Evolutionary conservation across 1,140 invertebrate genomes (phyloP).

Genomic region (Lucilia sericata): DNA sequence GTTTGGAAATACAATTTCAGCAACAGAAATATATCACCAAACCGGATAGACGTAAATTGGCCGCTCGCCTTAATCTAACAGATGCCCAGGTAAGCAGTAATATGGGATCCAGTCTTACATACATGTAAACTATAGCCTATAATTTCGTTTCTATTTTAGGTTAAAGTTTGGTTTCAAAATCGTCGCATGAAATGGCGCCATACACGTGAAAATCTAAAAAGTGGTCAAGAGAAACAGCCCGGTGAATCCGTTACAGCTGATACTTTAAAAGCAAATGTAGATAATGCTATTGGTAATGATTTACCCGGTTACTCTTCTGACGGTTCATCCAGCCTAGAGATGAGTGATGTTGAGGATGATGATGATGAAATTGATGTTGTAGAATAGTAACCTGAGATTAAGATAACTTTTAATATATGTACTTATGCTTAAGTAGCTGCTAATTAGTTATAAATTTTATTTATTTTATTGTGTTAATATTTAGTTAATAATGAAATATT

Average conservation of each 20-base stretch:
- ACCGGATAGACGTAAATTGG: slow-evolving; percentile 94
- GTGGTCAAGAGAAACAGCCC: slow-evolving; percentile 61
- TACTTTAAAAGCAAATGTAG: slow-evolving; percentile 30
- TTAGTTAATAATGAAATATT: too few relatives aligned
- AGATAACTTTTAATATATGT: too few relatives aligned
- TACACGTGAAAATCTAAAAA: slow-evolving; percentile 76
- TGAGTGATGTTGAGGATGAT: slow-evolving; percentile 57
- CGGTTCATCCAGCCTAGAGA: slow-evolving; percentile 53
- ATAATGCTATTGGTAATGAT: neutral
- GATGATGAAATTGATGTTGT: slow-evolving; percentile 70
- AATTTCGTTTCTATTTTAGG: slow-evolving; percentile 69
- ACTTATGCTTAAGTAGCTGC: too few relatives aligned
- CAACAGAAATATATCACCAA: slow-evolving; percentile 98
- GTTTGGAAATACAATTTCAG: slow-evolving; percentile 94
- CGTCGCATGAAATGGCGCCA: slow-evolving; percentile 93
- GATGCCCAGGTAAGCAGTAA: slow-evolving; percentile 84
- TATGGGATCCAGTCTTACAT: neutral
- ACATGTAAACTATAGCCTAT: neutral
- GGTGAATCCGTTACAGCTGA: neutral
- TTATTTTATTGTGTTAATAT: too few relatives aligned
- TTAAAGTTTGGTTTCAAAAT: slow-evolving; percentile 96
- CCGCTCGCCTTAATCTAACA: slow-evolving; percentile 93
- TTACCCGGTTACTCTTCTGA: slow-evolving; percentile 53
- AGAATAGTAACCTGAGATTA: slow-evolving; percentile 49
- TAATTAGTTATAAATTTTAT: too few relatives aligned